Evolutionary conservation across 1,140 invertebrate species (phyloP).

Genomic region (Sycophila sp.): DNA sequence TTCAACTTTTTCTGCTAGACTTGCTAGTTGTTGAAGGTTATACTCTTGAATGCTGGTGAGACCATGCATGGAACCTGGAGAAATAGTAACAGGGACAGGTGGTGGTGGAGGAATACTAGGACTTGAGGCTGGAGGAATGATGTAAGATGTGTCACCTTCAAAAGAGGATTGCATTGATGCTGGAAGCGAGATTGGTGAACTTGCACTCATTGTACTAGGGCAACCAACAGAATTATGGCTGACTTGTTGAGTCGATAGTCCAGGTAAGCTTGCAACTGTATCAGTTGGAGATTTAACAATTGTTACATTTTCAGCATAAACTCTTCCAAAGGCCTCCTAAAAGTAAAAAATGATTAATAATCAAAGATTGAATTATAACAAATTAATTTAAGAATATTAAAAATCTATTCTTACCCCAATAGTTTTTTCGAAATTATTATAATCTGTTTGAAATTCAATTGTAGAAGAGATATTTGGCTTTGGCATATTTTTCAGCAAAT

Average conservation of each 20-base stretch:
- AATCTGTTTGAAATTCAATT: slow-evolving; percentile 85
- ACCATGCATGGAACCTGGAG: slow-evolving; percentile 65
- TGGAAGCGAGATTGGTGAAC: slow-evolving; percentile 74
- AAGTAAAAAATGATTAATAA: slow-evolving; percentile 46
- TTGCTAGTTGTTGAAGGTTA: slow-evolving; percentile 83
- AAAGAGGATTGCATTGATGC: slow-evolving; percentile 81
- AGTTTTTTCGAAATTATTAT: slow-evolving; percentile 78
- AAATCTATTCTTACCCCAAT: slow-evolving; percentile 63
- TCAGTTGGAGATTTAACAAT: slow-evolving; percentile 31
- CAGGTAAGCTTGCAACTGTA: slow-evolving; percentile 39
- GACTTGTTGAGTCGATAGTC: slow-evolving; percentile 50
- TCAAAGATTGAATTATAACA: neutral
- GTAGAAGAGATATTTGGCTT: slow-evolving; percentile 81
- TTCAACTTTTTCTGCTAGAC: slow-evolving; percentile 75
- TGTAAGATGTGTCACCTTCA: slow-evolving; percentile 70
- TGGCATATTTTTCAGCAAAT: slow-evolving; percentile 82
- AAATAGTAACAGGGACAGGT: slow-evolving; percentile 51
- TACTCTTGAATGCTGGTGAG: slow-evolving; percentile 83
- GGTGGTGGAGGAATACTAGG: slow-evolving; percentile 65
- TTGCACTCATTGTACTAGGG: slow-evolving; percentile 68
- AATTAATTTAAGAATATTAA: neutral
- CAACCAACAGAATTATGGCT: slow-evolving; percentile 63
- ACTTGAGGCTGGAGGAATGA: slow-evolving; percentile 60
- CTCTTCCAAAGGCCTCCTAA: slow-evolving; percentile 77
- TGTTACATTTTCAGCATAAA: slow-evolving; percentile 71